Conservation (phyloP, 2,888 invertebrate species). For the Campoplex capitator region DNA sequence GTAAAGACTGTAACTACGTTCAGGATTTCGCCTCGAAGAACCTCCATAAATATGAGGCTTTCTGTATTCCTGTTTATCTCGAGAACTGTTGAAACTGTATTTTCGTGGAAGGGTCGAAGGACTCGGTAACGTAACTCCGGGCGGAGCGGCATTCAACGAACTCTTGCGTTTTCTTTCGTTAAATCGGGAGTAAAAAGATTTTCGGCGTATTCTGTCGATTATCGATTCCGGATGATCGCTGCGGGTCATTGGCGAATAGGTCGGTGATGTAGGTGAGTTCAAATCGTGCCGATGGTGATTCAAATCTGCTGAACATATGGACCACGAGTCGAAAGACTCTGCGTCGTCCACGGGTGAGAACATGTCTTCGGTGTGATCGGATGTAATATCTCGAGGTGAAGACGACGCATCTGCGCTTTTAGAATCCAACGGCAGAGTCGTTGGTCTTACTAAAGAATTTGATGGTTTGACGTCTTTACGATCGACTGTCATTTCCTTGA, state of each 20-base stretch:
- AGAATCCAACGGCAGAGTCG: conserved; percentile 37
- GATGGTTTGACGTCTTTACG: not conserved
- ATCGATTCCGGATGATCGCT: conserved; percentile 88
- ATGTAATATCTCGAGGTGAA: conserved; percentile 15
- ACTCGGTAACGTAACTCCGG: conserved; percentile 71
- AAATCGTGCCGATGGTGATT: conserved; percentile 79
- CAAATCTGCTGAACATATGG: conserved; percentile 87
- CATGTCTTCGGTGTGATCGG: conserved; percentile 67
- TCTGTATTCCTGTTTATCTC: conserved; percentile 66
- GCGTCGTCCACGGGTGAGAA: conserved; percentile 88
- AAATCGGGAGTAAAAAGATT: conserved; percentile 95
- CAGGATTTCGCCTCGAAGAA: conserved; percentile 71
- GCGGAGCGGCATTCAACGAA: conserved; percentile 87
- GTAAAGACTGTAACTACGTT: conserved; percentile 76
- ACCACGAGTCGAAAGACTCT: conserved; percentile 88
- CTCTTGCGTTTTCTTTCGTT: conserved; percentile 93
- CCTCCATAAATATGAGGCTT: conserved; percentile 63
- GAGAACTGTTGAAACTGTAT: conserved; percentile 81
- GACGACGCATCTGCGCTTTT: conserved; percentile 15
- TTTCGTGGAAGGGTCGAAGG: conserved; percentile 84
- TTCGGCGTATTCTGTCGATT: conserved; percentile 93
- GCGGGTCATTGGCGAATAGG: conserved; percentile 73
- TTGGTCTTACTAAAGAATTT: conserved; percentile 31
- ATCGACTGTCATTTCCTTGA: not conserved
- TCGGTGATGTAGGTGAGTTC: conserved; percentile 85